Evolutionary conservation across 2,113 vertebrate species (phyloP), one percentile per base, ranked within the genome.

Genomic region (Ondatra zibethicus): DNA sequence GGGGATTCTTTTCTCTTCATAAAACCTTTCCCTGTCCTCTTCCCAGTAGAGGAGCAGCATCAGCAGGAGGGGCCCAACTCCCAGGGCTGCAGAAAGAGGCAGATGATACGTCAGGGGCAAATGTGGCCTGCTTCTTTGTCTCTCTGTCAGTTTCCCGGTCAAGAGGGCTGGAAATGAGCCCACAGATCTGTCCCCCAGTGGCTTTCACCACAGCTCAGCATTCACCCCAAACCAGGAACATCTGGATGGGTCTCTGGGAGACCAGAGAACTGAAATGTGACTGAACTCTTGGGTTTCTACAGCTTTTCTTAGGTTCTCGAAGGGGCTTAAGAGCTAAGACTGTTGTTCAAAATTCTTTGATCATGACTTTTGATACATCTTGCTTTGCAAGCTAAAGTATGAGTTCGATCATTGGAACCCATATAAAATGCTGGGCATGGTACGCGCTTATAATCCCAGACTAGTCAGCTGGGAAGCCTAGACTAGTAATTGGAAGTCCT

Each of bases 301-400:
- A 21, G 23, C 70, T 94, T 92, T 81, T 52, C 7, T 85, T 11
- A 45, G 42, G 76, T 87, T 94, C 88, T 76, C 42, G 0, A 39
- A 77, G 61, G 65, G 73, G 8, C 73, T 86, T 75, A 82, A 81
- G 72, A 89, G 47, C 39, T 52, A 82, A 94, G 88, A 70, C 61
- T 29, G 63, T 8, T 29, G 94, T 91, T 76, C 19, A 80, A 72
- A 82, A 12, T 17, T 33, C 65, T 94, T 76, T 90, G 33, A 75
- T 52, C 14, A 8, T 89, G 86, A 95, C 61, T 47, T 66, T 47
- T 31, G 82, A 27, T 21, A 47, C 17, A 66, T 31, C 42, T 66
- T 86, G 84, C 63, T 36, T 47, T 47, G 42, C 39, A 86, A 23
- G 63, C 27, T 6, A 68, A 36, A 86, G 84, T 23, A 68, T 4